Percentiles rank a stretch among this genome's conserved stretches.
Evolutionary conservation across 2,888 invertebrate species (phyloP).

Genomic region (Sphaerophoria rueppellii): DNA sequence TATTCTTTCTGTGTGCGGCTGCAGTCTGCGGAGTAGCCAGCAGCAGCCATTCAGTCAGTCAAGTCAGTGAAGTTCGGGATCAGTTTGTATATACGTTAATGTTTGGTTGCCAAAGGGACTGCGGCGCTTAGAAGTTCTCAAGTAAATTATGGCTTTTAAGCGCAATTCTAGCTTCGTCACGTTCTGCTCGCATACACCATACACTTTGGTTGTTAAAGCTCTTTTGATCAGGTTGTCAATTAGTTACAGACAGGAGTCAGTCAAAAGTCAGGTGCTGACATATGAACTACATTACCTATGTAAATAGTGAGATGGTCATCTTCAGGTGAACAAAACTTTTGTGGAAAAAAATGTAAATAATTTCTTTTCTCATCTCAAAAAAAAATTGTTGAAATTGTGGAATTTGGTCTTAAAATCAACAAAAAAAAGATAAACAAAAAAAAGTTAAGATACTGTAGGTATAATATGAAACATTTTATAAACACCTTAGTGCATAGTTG

Average conservation of each 20-base stretch:
- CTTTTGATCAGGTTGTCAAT: constrained; percentile 72
- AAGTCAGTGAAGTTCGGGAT: constrained; percentile 8
- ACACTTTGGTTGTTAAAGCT: constrained; percentile 43
- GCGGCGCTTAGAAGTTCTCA: constrained; percentile 71
- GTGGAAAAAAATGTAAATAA: no score
- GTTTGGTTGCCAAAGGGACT: constrained; percentile 65
- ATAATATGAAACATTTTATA: no score
- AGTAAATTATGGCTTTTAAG: constrained; percentile 72
- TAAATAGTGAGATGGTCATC: constrained; percentile 44
- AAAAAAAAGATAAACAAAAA: no score
- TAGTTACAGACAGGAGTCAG: constrained; percentile 72
- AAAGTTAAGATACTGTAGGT: no score
- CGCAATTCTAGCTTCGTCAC: constrained; percentile 71
- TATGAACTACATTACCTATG: constrained; percentile 51
- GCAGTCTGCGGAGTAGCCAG: constrained; percentile 50
- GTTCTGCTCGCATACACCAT: constrained; percentile 40
- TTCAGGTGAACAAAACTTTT: neutral
- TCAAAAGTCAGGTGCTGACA: constrained; percentile 68
- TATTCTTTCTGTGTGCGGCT: constrained; percentile 9
- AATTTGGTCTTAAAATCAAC: no score
- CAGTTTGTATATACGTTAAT: constrained; percentile 46
- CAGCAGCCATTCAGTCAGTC: constrained; percentile 68
- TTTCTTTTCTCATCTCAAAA: no score
- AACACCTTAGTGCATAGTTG: no score
- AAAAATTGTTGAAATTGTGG: no score